phyloP scores from a whole-genome alignment of 2,888 invertebrate genomes.

The Pteria penguin region DNA sequence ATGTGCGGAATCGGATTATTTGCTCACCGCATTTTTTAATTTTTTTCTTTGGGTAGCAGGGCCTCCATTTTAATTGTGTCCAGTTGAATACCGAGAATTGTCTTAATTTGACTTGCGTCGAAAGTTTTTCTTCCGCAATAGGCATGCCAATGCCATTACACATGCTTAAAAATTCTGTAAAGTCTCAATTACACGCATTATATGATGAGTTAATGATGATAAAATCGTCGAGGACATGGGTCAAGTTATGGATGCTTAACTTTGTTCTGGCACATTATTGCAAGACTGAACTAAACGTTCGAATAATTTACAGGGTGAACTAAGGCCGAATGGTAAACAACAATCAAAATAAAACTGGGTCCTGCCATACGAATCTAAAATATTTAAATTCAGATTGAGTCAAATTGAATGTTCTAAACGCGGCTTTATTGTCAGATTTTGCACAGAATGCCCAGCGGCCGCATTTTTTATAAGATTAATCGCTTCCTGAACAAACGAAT shows the following conservation, averaged over 20 bases:
- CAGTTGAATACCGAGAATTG: background rate
- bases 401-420: no score
- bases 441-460: no score
- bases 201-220: background rate
- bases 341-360: background rate
- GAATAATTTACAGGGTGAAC: background rate
- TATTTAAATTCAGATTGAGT: background rate
- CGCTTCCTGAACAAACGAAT: background rate
- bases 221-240: slow-evolving; percentile 1
- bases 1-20: background rate
- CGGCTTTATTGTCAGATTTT: no score
- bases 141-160: no score
- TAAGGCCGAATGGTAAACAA: slow-evolving; percentile 16
- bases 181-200: background rate
- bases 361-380: no score
- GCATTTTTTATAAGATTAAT: background rate
- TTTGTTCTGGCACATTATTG: background rate
- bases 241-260: background rate
- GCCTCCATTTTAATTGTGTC: background rate
- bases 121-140: background rate
- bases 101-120: background rate
- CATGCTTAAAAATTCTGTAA: no score
- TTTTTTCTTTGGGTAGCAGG: no score
- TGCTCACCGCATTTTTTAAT: background rate
- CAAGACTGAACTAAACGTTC: slow-evolving; percentile 6